Percentiles rank a stretch among this genome's conserved stretches.
phyloP scores from a whole-genome alignment of 2,888 invertebrate genomes.

The Nemotelus pantherinus region DNA sequence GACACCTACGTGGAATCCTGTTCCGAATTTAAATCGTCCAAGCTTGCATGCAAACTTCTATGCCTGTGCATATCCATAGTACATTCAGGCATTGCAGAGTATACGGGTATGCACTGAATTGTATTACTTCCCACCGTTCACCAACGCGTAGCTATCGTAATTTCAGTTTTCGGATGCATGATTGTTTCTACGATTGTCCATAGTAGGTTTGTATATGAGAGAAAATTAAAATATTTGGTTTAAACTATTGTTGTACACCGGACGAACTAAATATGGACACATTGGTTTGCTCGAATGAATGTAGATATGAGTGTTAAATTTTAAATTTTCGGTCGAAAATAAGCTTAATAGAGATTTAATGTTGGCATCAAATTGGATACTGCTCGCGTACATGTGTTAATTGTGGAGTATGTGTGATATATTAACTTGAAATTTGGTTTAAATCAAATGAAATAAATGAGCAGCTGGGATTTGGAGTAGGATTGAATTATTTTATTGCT shows the following conservation, averaged over 20 bases:
- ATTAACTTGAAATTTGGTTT: too few species aligned
- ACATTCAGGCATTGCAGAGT: background rate
- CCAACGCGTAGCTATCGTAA: background rate
- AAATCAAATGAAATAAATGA: too few species aligned
- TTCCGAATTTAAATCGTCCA: too few species aligned
- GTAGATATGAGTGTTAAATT: too few species aligned
- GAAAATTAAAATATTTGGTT: slow-evolving; percentile 28
- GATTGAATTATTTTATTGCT: too few species aligned
- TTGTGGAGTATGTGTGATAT: background rate
- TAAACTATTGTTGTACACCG: background rate
- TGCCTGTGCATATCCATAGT: too few species aligned
- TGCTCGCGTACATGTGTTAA: background rate
- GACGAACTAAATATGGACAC: too few species aligned
- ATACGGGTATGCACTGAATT: background rate
- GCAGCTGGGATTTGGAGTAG: too few species aligned
- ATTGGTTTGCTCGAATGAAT: too few species aligned
- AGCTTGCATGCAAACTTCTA: too few species aligned
- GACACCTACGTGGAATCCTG: background rate
- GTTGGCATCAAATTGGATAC: background rate
- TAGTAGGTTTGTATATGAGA: background rate
- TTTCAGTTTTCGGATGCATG: background rate
- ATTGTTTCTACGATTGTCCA: slow-evolving; percentile 23
- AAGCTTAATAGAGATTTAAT: slow-evolving; percentile 25
- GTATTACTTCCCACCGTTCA: background rate
- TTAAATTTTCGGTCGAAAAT: background rate